Conservation (phyloP, 2,113 vertebrate species). For the Xenopus borealis region DNA sequence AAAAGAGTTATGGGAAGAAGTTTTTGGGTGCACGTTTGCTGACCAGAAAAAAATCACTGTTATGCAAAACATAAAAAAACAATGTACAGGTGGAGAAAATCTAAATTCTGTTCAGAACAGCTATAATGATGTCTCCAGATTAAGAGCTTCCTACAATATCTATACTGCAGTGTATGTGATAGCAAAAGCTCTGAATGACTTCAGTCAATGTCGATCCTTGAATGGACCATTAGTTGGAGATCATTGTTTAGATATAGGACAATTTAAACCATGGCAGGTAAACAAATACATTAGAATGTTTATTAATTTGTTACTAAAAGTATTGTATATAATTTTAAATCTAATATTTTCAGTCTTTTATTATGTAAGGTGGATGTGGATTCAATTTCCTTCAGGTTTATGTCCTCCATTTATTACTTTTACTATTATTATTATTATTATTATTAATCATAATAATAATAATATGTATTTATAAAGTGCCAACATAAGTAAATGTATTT, state of each 20-base stretch:
- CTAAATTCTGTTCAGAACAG: background rate
- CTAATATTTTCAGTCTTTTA: too few species aligned
- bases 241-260: background rate
- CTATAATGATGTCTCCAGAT: background rate
- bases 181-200: conserved; percentile 14
- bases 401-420: too few species aligned
- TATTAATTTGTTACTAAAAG: too few species aligned
- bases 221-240: background rate
- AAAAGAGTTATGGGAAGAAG: conserved; percentile 14
- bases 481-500: too few species aligned
- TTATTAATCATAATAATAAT: too few species aligned
- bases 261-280: conserved; percentile 28
- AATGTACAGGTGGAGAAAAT: conserved; percentile 1
- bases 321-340: too few species aligned
- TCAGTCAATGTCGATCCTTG: background rate
- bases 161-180: conserved; percentile 18
- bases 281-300: background rate
- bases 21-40: conserved; percentile 5
- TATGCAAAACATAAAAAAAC: background rate
- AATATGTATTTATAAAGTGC: too few species aligned
- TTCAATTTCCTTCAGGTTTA: too few species aligned
- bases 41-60: background rate
- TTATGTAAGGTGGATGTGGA: too few species aligned
- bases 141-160: conserved; percentile 9
- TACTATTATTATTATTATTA: too few species aligned